phyloP scores from a whole-genome alignment of 2,888 invertebrate genomes.

The Nephrotoma flavescens region DNA sequence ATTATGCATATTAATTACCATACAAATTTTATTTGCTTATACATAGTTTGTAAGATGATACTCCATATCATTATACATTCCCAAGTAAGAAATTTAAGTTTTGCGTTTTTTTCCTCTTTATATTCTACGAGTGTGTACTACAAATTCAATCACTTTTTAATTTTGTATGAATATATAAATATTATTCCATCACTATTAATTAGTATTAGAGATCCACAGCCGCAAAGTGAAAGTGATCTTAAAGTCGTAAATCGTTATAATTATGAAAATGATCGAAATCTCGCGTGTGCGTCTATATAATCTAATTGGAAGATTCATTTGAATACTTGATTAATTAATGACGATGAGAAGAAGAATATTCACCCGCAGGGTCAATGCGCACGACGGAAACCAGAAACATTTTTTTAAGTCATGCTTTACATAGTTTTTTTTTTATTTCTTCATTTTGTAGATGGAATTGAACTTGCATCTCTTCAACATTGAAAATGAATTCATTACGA shows the following conservation, averaged over 20 bases:
- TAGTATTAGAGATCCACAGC: neutral
- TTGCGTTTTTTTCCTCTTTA: neutral
- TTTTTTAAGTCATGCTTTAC: neutral
- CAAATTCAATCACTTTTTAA: neutral
- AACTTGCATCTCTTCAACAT: neutral
- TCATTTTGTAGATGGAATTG: neutral
- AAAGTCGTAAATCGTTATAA: neutral
- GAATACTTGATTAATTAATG: neutral
- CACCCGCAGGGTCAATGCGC: neutral
- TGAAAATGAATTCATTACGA: neutral
- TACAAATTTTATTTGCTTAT: neutral
- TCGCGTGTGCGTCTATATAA: neutral
- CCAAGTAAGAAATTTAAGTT: neutral
- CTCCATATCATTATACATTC: neutral
- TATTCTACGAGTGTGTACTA: neutral
- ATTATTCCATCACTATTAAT: neutral
- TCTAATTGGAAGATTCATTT: neutral
- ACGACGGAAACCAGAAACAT: neutral
- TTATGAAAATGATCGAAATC: neutral
- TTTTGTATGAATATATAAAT: neutral
- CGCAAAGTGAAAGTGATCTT: neutral
- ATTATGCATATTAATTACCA: neutral
- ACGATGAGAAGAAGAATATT: neutral
- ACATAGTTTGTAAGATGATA: neutral
- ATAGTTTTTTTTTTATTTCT: neutral